Evolutionary conservation across 2,888 invertebrate species (phyloP).

Genomic region (Oscheius sp.): DNA sequence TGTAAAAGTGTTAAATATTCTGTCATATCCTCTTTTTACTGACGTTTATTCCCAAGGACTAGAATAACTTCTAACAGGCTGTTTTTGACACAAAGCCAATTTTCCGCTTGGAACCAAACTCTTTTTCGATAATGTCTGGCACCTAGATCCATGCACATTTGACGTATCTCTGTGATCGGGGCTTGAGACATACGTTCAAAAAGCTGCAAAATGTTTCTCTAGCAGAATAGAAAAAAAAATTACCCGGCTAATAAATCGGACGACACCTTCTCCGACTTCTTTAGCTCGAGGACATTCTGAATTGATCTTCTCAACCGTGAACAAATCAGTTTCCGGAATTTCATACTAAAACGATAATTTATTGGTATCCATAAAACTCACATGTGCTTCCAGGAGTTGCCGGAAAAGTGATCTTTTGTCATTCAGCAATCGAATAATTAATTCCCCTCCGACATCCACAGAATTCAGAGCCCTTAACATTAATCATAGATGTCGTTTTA

Average conservation of each 20-base stretch:
- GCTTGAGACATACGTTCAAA: conserved; percentile 42
- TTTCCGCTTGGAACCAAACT: conserved; percentile 56
- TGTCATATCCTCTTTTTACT: conserved; percentile 28
- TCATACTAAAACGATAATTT: conserved; percentile 38
- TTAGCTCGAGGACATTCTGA: conserved; percentile 43
- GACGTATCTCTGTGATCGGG: conserved; percentile 42
- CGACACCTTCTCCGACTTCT: conserved; percentile 48
- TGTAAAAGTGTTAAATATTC: conserved; percentile 38
- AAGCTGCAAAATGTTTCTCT: conserved; percentile 25
- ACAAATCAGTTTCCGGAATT: conserved; percentile 43
- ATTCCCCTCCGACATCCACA: conserved; percentile 48
- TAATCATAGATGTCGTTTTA: too few species aligned
- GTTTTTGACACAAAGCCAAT: conserved; percentile 56
- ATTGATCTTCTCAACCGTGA: conserved; percentile 44
- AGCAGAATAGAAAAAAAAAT: neutral
- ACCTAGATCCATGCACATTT: conserved; percentile 49
- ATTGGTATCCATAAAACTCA: neutral
- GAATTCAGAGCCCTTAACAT: conserved; percentile 43
- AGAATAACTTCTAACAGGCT: conserved; percentile 51
- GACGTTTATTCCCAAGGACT: conserved; percentile 45
- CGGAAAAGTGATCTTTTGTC: conserved; percentile 51
- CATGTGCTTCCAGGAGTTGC: conserved; percentile 40
- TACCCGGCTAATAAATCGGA: conserved; percentile 47
- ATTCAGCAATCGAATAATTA: conserved; percentile 47
- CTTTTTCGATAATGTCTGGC: conserved; percentile 52